Base-by-base conservation (phyloP, 2,113 vertebrate species). In the Nycticorax nycticorax region DNA sequence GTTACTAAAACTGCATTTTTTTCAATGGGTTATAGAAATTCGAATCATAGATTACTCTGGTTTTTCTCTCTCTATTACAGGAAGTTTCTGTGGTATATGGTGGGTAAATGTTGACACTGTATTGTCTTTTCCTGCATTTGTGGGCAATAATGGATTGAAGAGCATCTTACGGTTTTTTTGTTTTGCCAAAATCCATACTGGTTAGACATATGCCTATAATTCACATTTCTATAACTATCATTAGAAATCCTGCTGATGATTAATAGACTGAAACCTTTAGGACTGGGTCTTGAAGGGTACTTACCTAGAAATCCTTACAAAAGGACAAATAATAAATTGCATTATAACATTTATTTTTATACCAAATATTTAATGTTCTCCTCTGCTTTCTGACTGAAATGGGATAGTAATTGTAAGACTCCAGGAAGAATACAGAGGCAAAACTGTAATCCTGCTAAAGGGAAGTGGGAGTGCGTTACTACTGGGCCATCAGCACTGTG, bases 141-240 rank as follows among this genome's bases (percentile, higher is more conserved):
- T 87, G 94, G 92, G 83, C 79, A 94, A 64, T 95, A 96, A 97
- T 96, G 90, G 96, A 95, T 91, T 86, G 80, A 89, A 94, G 79
- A 95, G 43, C 43, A 91, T 86, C 56, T 93, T 89, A 91, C 0
- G 48, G 66, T 26, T 77, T 76, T 76, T 91, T 87, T 71, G 45
- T 96, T 96, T 97, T 92, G 45, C 73, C 88, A 78, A 41, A 97
- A 97, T 97, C 93, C 56, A 95, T 94, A 81, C 69, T 72, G 48
- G 53, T 91, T 96, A 84, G 76, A 82, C 73, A 37, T 47, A 84
- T 64, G 72, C 52, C 79, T 89, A 53, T 91, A 92, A 81, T 83
- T 96, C 89, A 85, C 66, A 56, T 80, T 91, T 93, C 94, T 82
- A 60, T 87, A 81, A 78, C 72, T 90, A 79, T 88, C 75, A 71